Conservation (phyloP, 2,113 vertebrate genomes). For the Tychaedon coryphoeus region DNA sequence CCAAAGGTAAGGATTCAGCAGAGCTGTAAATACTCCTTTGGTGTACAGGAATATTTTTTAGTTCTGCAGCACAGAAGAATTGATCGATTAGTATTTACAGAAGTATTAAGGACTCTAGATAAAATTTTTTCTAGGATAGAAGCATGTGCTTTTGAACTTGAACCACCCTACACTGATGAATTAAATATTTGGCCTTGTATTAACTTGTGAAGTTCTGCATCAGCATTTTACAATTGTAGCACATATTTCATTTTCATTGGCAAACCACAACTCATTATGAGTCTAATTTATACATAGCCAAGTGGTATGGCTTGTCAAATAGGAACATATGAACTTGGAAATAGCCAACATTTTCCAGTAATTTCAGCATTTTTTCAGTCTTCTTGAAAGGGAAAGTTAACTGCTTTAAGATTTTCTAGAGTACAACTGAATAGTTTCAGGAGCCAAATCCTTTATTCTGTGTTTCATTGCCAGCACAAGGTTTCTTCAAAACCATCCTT, state of each 20-base stretch:
- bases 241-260: constrained; percentile 10
- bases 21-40: neutral
- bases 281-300: neutral
- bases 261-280: neutral
- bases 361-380: neutral
- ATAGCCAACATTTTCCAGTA: neutral
- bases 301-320: neutral
- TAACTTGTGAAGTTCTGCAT: neutral
- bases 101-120: neutral
- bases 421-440: neutral
- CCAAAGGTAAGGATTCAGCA: neutral
- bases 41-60: neutral
- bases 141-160: neutral
- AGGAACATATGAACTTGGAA: neutral
- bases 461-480: neutral
- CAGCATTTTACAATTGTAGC: neutral
- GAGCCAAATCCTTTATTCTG: neutral
- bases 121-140: neutral
- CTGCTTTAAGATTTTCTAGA: neutral
- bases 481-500: neutral
- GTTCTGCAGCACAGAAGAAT: neutral
- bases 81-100: neutral
- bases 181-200: neutral
- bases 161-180: neutral
- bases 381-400: neutral